Evolutionary conservation across 2,888 invertebrate species (phyloP).

Genomic region (Myathropa florea): DNA sequence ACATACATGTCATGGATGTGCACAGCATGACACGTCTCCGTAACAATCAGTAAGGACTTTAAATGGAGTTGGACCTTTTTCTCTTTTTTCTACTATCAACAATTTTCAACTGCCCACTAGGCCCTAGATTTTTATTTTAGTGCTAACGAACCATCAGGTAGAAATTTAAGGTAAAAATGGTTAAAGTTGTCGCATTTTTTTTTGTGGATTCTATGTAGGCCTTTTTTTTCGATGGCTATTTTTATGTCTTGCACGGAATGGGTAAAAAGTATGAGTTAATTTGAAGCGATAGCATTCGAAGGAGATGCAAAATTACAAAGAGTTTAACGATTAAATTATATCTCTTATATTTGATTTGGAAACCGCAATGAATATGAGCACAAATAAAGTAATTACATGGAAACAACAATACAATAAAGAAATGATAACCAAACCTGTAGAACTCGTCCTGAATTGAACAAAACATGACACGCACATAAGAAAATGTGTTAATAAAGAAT

Average conservation of each 20-base stretch:
- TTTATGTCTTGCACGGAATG: background rate
- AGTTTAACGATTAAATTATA: background rate
- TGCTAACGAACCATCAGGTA: slow-evolving; percentile 10
- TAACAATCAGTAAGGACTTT: background rate
- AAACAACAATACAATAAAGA: slow-evolving; percentile 15
- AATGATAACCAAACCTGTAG: slow-evolving; percentile 47
- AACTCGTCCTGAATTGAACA: slow-evolving; percentile 43
- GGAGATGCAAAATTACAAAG: background rate
- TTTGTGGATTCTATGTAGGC: background rate
- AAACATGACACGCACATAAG: slow-evolving; percentile 45
- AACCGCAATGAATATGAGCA: background rate
- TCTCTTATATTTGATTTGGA: background rate
- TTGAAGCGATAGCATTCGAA: background rate
- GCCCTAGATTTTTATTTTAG: background rate
- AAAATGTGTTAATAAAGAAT: slow-evolving; percentile 64
- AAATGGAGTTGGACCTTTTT: background rate
- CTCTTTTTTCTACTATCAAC: background rate
- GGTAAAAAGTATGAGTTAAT: background rate
- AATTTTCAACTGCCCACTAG: background rate
- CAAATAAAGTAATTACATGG: slow-evolving; percentile 2
- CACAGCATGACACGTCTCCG: background rate
- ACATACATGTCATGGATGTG: background rate
- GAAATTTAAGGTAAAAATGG: background rate
- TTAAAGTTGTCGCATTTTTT: background rate
- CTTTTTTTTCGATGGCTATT: background rate